Conservation (phyloP, 2,888 invertebrate species). For the Digitonthophagus gazella region DNA sequence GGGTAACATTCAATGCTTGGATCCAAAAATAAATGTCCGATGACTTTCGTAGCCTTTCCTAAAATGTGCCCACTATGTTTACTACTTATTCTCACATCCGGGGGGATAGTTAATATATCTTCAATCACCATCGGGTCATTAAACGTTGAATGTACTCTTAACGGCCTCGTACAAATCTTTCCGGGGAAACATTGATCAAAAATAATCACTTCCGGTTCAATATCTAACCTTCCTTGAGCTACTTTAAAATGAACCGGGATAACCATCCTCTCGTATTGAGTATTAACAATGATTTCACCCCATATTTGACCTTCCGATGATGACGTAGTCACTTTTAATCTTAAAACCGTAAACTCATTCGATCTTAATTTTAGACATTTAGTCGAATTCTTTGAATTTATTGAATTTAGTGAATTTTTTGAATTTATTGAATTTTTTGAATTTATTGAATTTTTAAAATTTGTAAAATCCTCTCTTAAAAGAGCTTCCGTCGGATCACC, state of each 20-base stretch:
- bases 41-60: conserved; percentile 54
- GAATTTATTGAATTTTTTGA: too few species aligned
- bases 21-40: conserved; percentile 68
- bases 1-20: conserved; percentile 69
- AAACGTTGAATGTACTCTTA: conserved; percentile 81
- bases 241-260: conserved; percentile 73
- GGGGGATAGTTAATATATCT: conserved; percentile 61
- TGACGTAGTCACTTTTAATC: conserved; percentile 68
- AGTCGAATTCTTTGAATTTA: conserved; percentile 48
- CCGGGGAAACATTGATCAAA: conserved; percentile 82
- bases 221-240: conserved; percentile 70
- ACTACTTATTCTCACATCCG: conserved; percentile 62
- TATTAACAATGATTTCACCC: conserved; percentile 71
- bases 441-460: too few species aligned
- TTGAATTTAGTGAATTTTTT: too few species aligned
- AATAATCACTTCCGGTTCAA: conserved; percentile 65
- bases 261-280: conserved; percentile 66
- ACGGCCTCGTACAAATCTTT: conserved; percentile 71
- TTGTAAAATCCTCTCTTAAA: conserved; percentile 47
- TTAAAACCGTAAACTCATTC: conserved; percentile 67
- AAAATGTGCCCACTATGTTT: conserved; percentile 53
- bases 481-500: conserved; percentile 49
- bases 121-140: conserved; percentile 75
- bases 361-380: conserved; percentile 55
- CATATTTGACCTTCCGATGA: conserved; percentile 64